Percentiles rank a stretch among this genome's conserved stretches.
Conservation (phyloP, 2,888 invertebrate genomes). For the Tridacna crocea region DNA sequence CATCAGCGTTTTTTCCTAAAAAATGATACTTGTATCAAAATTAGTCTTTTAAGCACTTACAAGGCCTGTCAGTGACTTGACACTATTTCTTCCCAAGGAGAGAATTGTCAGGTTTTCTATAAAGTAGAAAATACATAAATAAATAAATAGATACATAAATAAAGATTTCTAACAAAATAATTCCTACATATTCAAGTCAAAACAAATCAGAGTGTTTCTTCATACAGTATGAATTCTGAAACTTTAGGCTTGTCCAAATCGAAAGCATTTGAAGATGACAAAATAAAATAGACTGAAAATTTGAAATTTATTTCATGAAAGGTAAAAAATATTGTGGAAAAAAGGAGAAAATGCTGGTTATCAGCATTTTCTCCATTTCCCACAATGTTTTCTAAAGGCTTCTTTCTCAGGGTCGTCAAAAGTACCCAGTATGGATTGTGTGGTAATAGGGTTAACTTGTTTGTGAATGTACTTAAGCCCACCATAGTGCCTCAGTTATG, state of each 20-base stretch:
- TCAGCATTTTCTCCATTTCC: background rate
- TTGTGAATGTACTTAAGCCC: no score
- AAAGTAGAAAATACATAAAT: constrained; percentile 47
- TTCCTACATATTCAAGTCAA: background rate
- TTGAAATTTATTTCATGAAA: no score
- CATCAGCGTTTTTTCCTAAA: no score
- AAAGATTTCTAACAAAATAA: background rate
- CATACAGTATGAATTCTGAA: background rate
- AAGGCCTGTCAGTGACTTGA: constrained; percentile 95
- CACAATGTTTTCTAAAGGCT: background rate
- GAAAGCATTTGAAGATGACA: no score
- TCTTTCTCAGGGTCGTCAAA: no score
- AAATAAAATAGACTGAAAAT: no score
- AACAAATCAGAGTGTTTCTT: background rate
- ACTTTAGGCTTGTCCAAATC: no score
- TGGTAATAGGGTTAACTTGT: no score
- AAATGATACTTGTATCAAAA: no score
- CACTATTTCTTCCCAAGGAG: constrained; percentile 94
- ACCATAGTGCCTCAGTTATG: no score
- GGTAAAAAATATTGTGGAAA: no score
- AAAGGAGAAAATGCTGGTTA: background rate
- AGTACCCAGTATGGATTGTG: no score
- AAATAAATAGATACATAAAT: background rate
- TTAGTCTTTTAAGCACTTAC: constrained; percentile 68
- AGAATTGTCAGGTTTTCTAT: constrained; percentile 91